Conservation (phyloP, 2,888 invertebrate genomes). For the Ennomos quercinarius region DNA sequence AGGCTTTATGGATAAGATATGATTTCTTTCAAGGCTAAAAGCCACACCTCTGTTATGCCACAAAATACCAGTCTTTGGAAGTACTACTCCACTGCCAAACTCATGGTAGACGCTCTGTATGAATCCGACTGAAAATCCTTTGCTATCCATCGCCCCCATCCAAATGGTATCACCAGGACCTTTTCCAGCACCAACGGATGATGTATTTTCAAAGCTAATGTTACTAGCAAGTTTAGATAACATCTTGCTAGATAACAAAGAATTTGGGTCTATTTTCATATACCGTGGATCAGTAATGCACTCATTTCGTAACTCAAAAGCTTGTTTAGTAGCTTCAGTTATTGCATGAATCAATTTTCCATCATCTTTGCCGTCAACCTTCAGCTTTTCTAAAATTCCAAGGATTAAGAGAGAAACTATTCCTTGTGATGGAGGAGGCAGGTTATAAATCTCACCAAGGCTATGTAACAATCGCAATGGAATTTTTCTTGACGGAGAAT, state of each 20-base stretch:
- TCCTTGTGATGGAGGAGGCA: slow-evolving; percentile 79
- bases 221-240: slow-evolving; percentile 62
- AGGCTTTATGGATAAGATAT: slow-evolving; percentile 62
- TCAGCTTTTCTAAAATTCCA: slow-evolving; percentile 68
- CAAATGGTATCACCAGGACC: slow-evolving; percentile 75
- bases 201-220: slow-evolving; percentile 55
- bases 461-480: slow-evolving; percentile 65
- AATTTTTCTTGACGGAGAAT: slow-evolving; percentile 60
- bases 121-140: slow-evolving; percentile 76
- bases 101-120: slow-evolving; percentile 72
- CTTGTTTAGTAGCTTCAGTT: slow-evolving; percentile 73
- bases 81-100: slow-evolving; percentile 70
- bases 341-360: slow-evolving; percentile 68
- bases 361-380: slow-evolving; percentile 66
- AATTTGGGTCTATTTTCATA: slow-evolving; percentile 65
- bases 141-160: slow-evolving; percentile 76
- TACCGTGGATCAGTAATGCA: slow-evolving; percentile 70
- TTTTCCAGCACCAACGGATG: slow-evolving; percentile 51
- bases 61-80: slow-evolving; percentile 73
- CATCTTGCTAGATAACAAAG: slow-evolving; percentile 53
- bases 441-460: slow-evolving; percentile 67
- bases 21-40: slow-evolving; percentile 59
- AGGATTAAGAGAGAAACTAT: slow-evolving; percentile 68
- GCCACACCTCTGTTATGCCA: slow-evolving; percentile 75
- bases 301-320: slow-evolving; percentile 61